A percentile compares a stretch with the other conserved stretches of the same genome.
Evolutionary conservation across 2,113 vertebrate genomes (phyloP).

Genomic region (Thunnus maccoyii): DNA sequence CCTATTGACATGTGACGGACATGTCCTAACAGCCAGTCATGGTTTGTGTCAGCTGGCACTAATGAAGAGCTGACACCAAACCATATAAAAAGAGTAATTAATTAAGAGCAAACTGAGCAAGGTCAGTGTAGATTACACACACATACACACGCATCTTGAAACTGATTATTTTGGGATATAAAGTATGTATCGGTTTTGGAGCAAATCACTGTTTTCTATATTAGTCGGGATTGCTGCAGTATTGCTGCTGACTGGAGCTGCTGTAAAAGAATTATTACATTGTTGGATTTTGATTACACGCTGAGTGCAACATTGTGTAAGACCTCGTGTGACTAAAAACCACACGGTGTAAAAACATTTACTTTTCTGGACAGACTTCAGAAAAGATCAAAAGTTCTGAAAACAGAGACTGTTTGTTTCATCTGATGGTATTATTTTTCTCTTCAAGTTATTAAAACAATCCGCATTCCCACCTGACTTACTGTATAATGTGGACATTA

Average conservation of each 20-base stretch:
- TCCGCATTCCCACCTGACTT: slow-evolving; percentile 44
- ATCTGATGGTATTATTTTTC: slow-evolving; percentile 16
- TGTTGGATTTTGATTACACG: slow-evolving; percentile 13
- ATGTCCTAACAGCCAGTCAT: slow-evolving; percentile 20
- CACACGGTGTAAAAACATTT: not conserved
- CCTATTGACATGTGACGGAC: slow-evolving; percentile 25
- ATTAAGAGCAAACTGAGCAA: not conserved
- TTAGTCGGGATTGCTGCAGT: not conserved
- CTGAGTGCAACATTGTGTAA: not conserved
- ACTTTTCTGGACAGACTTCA: not conserved
- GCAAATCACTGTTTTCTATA: not conserved
- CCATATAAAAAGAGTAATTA: not conserved
- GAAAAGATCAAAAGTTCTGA: not conserved
- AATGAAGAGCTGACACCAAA: slow-evolving; percentile 22
- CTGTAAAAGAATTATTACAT: not conserved
- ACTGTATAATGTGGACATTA: slow-evolving; percentile 57
- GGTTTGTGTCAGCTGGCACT: slow-evolving; percentile 28
- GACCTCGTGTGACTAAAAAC: not conserved
- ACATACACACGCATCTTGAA: not conserved
- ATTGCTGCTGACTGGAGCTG: not conserved
- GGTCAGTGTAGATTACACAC: not conserved
- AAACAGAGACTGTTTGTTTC: not conserved
- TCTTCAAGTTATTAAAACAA: slow-evolving; percentile 6
- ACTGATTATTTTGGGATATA: not conserved
- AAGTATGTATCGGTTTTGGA: not conserved